Conservation (phyloP, 2,113 vertebrate species). For the Centrocercus urophasianus region DNA sequence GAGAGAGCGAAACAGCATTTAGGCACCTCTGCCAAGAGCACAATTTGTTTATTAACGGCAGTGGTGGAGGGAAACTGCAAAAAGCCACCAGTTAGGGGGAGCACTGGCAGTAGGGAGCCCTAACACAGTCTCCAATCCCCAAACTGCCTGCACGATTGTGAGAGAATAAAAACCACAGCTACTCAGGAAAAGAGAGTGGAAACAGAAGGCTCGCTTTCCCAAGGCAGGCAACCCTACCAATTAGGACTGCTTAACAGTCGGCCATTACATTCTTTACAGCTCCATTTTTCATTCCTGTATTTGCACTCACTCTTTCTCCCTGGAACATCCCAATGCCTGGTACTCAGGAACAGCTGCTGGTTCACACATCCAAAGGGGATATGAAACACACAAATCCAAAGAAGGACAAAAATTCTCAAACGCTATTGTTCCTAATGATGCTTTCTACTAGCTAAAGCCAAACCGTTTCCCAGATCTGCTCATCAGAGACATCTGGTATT, state of each 20-base stretch:
- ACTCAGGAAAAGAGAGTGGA: not conserved
- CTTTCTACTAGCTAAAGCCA: not conserved
- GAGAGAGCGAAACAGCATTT: not conserved
- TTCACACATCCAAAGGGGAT: not conserved
- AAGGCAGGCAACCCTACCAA: not conserved
- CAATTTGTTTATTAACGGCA: rapidly evolving
- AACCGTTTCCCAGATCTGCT: slow-evolving; percentile 36
- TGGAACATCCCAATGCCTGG: not conserved
- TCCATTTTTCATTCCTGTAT: not conserved
- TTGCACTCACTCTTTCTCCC: not conserved
- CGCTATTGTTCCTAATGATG: not conserved
- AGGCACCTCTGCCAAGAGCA: not conserved
- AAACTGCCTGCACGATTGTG: not conserved
- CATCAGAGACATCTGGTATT: slow-evolving; percentile 51
- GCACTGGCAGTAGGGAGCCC: too few relatives aligned
- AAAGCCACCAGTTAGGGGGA: not conserved
- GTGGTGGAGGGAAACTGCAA: not conserved
- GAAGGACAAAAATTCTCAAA: slow-evolving; percentile 9
- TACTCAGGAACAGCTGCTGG: slow-evolving; percentile 6
- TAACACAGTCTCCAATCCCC: not conserved
- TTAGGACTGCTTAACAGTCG: not conserved
- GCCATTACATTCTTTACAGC: not conserved
- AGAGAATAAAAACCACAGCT: not conserved
- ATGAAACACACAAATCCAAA: not conserved
- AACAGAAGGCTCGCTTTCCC: not conserved